Conservation (phyloP, 2,888 invertebrate species). For the Thecophora atra region DNA sequence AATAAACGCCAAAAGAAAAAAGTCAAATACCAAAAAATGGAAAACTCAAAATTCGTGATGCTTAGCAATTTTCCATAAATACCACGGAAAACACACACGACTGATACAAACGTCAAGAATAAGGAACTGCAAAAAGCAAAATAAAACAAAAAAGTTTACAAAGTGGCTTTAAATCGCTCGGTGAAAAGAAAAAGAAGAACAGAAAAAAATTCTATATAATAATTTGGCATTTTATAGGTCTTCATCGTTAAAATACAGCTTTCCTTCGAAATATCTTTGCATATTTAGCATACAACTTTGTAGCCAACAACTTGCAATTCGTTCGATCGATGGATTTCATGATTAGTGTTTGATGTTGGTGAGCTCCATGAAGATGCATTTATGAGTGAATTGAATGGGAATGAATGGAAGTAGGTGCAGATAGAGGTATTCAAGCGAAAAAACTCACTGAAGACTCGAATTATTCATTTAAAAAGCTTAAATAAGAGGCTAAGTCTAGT, state of each 20-base stretch:
- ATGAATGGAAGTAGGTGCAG: too few species aligned
- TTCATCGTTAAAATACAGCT: neutral
- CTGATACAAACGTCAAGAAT: neutral
- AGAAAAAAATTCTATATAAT: neutral
- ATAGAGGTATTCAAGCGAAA: too few species aligned
- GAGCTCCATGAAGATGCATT: too few species aligned
- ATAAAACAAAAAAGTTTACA: too few species aligned
- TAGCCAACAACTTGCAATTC: neutral
- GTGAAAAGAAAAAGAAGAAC: neutral
- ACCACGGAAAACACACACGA: neutral
- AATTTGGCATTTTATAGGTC: slow-evolving; percentile 8
- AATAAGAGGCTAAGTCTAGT: too few species aligned
- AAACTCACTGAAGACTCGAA: too few species aligned
- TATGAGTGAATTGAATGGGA: too few species aligned
- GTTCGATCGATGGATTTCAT: neutral
- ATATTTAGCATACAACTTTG: neutral
- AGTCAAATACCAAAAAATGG: neutral
- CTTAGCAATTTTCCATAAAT: slow-evolving; percentile 13
- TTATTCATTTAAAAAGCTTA: too few species aligned
- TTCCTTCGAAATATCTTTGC: neutral
- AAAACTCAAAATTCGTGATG: slow-evolving; percentile 18
- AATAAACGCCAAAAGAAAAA: neutral
- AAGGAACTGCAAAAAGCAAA: neutral
- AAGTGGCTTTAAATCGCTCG: too few species aligned
- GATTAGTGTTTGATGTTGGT: neutral